Base-by-base conservation (phyloP, 2,888 invertebrate genomes). In the Bugula neritina region DNA sequence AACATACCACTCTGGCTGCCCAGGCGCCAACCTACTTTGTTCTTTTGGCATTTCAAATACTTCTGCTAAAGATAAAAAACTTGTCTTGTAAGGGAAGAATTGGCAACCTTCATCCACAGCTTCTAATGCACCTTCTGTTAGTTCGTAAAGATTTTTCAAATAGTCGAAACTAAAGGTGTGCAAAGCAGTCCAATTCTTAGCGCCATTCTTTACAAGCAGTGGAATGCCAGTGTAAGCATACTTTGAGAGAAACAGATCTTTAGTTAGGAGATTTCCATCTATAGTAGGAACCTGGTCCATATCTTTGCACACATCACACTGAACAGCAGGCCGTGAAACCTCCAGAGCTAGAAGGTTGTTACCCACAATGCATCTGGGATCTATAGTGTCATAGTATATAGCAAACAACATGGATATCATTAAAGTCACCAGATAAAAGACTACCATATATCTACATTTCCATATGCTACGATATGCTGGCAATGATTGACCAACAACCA, bases 311-410 rank as follows among this genome's bases (percentile, higher is more conserved):
- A 91, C 91, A 78, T 87, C 86, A 81, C 94, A 94, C 84, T 92
- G 88, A 29, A 92, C 90, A 72, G 92, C 86, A 34, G 93, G 93
- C 76, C 93, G 87, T 29, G 92, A 90, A 71, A 91, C 91, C 86
- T 94, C 93, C 92, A 92, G 92, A 76, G 92, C 86, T 73, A 93
- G 86, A 83, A 91, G 92, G 86, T 93, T 93, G 84, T 91, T 92
- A 75, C 91, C 90, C 80, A 93, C 81, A 75, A 92, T 85, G 85
- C 94, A 94, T 80, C 91, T 88, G 80, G 63, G 63, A 31, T 63
- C 63, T 5, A 63, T 13, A 10, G 63, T 63, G 25, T 31, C 3
- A 27, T 63, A 63, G 27, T 63, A 63, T 2, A 3, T n/a, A 2
- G 31, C 43, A 10, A 43, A 10, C 10, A 43, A 43, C 17, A 43